Evolutionary conservation across 2,797 vertebrate species (phyloP).

Genomic region (Notolabrus celidotus): DNA sequence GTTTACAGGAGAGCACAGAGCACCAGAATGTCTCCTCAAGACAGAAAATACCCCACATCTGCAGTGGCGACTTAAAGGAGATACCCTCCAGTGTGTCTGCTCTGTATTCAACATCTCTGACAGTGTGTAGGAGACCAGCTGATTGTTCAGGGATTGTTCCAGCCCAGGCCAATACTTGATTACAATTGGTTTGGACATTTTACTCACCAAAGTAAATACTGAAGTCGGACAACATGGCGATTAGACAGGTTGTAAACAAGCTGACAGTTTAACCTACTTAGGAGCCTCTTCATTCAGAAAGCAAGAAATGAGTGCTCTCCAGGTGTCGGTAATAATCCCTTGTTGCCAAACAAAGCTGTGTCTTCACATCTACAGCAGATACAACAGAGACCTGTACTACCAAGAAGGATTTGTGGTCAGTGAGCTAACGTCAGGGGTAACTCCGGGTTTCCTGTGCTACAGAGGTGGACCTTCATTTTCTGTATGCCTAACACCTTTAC

Average conservation of each 20-base stretch:
- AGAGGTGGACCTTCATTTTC: too few relatives aligned
- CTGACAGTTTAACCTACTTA: neutral
- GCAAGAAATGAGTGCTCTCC: neutral
- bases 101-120: neutral
- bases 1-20: constrained; percentile 46
- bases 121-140: neutral
- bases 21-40: constrained; percentile 24
- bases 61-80: neutral
- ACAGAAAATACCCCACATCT: constrained; percentile 42
- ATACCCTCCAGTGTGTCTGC: constrained; percentile 19
- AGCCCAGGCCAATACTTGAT: constrained; percentile 1
- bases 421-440: too few relatives aligned
- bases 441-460: too few relatives aligned
- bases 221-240: constrained; percentile 1
- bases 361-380: too few relatives aligned
- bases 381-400: too few relatives aligned
- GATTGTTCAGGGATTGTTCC: constrained; percentile 16
- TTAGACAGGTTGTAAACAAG: constrained; percentile 2
- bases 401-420: too few relatives aligned
- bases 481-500: too few relatives aligned
- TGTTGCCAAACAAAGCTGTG: neutral
- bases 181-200: neutral
- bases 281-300: constrained; percentile 2
- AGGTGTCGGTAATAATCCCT: neutral
- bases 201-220: constrained; percentile 1